A percentile compares a stretch with the other conserved stretches of the same genome.
These are phyloP conservation scores for Doryteuthis pealeii DNA, from an alignment of 1,140 invertebrate species.

Conservation along the genomic window DNA sequence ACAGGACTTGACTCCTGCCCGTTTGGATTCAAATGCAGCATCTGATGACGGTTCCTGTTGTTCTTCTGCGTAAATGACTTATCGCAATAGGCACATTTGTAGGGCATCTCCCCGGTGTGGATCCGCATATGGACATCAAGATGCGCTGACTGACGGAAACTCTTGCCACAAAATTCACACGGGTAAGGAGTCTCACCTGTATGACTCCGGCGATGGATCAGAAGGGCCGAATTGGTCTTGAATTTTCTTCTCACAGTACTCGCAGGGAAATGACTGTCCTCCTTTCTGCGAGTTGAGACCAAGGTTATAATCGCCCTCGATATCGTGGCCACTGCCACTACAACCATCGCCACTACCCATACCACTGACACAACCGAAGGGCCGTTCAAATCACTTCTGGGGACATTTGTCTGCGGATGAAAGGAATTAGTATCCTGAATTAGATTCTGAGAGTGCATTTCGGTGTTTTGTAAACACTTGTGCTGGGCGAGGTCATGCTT, in stretches of 20 bases:
- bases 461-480: neutral
- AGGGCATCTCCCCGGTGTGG: conserved; percentile 56
- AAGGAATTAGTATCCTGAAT: neutral
- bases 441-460: neutral
- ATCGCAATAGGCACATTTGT: conserved; percentile 67
- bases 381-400: neutral
- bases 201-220: conserved; percentile 33
- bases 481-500: neutral
- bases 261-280: neutral
- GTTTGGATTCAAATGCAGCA: neutral
- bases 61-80: neutral
- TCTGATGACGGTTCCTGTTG: neutral
- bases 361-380: neutral
- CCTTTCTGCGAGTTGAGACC: neutral
- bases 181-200: conserved; percentile 32
- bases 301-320: neutral
- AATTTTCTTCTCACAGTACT: neutral
- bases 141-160: conserved; percentile 53
- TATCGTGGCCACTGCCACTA: neutral
- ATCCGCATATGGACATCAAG: conserved; percentile 32
- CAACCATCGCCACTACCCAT: neutral
- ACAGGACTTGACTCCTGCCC: neutral
- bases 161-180: conserved; percentile 35
- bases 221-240: neutral
- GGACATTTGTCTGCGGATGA: neutral